Conservation (phyloP, 2,888 invertebrate genomes). For the Dendrolimus pini region DNA sequence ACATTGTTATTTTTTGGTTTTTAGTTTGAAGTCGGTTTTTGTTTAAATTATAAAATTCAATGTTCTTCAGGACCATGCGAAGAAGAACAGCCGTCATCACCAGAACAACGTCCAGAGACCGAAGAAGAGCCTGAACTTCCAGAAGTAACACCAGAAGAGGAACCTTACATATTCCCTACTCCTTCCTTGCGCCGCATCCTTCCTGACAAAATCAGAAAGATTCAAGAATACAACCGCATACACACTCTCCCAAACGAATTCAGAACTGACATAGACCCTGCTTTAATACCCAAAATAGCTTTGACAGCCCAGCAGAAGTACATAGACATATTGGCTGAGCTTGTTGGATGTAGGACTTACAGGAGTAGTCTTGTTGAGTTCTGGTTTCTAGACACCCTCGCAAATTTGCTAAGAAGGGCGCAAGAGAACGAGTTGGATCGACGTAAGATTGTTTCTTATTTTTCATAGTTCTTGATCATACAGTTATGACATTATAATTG, state of each 20-base stretch:
- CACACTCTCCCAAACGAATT: conserved; percentile 53
- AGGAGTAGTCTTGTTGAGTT: conserved; percentile 57
- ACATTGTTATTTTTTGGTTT: too few relatives aligned
- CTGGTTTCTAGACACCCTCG: conserved; percentile 73
- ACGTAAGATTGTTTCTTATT: conserved; percentile 29
- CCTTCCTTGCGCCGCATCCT: conserved; percentile 46
- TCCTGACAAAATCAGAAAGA: conserved; percentile 40
- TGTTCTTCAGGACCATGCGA: conserved; percentile 11
- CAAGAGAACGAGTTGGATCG: conserved; percentile 47
- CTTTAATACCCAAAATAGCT: conserved; percentile 46
- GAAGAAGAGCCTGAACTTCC: conserved; percentile 14
- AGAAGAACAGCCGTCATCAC: conserved; percentile 20
- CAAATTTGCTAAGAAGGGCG: conserved; percentile 55
- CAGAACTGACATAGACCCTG: conserved; percentile 41
- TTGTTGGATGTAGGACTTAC: conserved; percentile 53
- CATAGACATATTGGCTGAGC: conserved; percentile 52
- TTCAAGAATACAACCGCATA: conserved; percentile 46
- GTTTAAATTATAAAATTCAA: too few relatives aligned
- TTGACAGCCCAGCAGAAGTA: conserved; percentile 44
- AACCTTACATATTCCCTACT: conserved; percentile 43
- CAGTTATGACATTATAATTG: too few relatives aligned
- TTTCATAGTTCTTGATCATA: neutral
- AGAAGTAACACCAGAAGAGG: conserved; percentile 26
- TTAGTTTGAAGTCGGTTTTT: too few relatives aligned
- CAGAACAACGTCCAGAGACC: conserved; percentile 21